These are phyloP conservation scores for Hyalella azteca DNA, from an alignment of 2,888 invertebrate species.

Conservation along the genomic window DNA sequence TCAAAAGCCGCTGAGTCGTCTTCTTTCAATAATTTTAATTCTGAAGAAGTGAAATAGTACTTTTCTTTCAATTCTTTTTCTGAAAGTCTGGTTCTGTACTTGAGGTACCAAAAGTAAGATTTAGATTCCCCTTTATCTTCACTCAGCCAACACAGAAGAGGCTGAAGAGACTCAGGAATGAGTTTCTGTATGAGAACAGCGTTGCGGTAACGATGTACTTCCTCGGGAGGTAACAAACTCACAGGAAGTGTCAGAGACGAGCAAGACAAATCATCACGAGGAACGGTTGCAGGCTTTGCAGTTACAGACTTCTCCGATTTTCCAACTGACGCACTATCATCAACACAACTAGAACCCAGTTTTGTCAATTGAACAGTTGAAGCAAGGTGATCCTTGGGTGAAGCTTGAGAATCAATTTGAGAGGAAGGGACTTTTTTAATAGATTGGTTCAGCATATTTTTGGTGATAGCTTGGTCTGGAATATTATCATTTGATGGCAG, in stretches of 20 bases:
- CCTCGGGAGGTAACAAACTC: not conserved
- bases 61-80: not conserved
- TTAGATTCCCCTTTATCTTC: not conserved
- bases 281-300: no score
- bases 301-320: no score
- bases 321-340: no score
- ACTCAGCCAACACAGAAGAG: not conserved
- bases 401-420: no score
- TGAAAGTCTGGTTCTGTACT: not conserved
- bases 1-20: not conserved
- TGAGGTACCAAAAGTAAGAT: not conserved
- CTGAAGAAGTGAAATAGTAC: not conserved
- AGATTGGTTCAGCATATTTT: no score
- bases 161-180: not conserved
- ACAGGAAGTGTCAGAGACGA: not conserved
- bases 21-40: not conserved
- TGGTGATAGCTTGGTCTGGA: no score
- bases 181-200: slow-evolving; percentile 6
- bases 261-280: no score
- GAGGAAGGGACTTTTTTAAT: no score
- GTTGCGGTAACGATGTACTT: not conserved
- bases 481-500: no score
- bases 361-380: no score
- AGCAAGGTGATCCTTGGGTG: no score
- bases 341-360: no score